Base-by-base conservation (phyloP, 2,797 vertebrate genomes). In the Anas capensis region DNA sequence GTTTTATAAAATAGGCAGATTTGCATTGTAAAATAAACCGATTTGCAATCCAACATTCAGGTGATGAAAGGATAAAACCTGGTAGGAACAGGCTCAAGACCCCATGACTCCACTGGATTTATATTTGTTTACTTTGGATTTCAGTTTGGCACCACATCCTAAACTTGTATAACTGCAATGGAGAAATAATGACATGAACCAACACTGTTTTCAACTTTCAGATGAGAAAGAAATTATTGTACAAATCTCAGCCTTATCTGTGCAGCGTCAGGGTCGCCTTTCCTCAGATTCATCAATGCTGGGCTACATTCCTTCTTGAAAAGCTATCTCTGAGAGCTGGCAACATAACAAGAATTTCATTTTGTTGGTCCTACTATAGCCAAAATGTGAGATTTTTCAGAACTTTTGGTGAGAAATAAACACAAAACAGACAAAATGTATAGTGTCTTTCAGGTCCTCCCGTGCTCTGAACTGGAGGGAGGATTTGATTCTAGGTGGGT, bases 261-360 rank as follows among this genome's bases (percentile, higher is more conserved):
- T 21, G 66, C 56, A 71, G 36, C 82, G 33, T 18, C 40, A 90
- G 40, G 10, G 24, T 4, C 62, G n/a, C 53, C 72, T 66, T 86
- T 82, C 54, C 72, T 31, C 81, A 72, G 34, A 51, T 83, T 92
- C 34, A 64, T 38, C 53, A 5, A 0, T 21, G 49, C 42, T 76
- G 19, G n/a, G 48, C 19, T 65, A 48, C 57, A 78, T 81, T 83
- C 79, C n/a, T 89, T 31, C 20, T 65, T 70, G 44, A 89, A 46
- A 88, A 38, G 34, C 27, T 68, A 14, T 57, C 57, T 86, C 53
- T 1, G 3, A 90, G 54, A 29, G 34, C 51, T 95, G 90, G 62
- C 38, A 79, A 75, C n/a, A 86, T 44, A 86, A 86, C 78, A 92
- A 88, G 86, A 84, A 82, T 88, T n/a, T 76, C 9, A 24, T 42